phyloP scores from a whole-genome alignment of 2,113 vertebrate species.

The Onychostruthus taczanowskii region DNA sequence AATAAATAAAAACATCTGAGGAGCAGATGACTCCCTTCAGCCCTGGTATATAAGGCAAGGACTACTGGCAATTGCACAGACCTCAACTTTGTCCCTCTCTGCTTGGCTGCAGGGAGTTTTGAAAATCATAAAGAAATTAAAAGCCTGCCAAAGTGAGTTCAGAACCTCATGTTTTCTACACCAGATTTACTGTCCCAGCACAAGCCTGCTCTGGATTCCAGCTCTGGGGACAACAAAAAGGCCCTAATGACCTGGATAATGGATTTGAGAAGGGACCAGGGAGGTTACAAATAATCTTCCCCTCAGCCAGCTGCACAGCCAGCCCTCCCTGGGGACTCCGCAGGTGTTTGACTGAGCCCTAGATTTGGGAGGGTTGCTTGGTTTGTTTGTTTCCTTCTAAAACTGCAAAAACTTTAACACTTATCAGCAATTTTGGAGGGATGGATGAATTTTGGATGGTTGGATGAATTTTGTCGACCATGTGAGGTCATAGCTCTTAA shows the following conservation, averaged over 20 bases:
- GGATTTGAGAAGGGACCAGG: background rate
- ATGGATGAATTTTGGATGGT: background rate
- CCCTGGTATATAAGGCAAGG: background rate
- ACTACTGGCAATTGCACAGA: background rate
- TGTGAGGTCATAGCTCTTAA: background rate
- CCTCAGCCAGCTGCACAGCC: background rate
- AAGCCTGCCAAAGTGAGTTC: background rate
- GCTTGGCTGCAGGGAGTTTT: background rate
- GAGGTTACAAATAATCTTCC: background rate
- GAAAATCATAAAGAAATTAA: background rate
- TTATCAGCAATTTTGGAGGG: background rate
- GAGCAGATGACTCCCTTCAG: background rate
- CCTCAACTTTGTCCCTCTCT: background rate
- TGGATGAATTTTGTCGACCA: background rate
- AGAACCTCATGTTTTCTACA: background rate
- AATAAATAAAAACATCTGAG: constrained; percentile 38
- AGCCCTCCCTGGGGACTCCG: background rate
- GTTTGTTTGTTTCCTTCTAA: background rate
- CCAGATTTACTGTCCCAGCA: background rate
- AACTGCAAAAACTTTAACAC: background rate
- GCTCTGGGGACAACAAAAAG: background rate
- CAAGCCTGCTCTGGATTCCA: background rate
- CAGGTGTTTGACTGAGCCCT: background rate
- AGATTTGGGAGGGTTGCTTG: background rate
- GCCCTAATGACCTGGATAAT: too few species aligned